Evolutionary conservation across 2,888 invertebrate genomes (phyloP).

Genomic region (Melanargia galathea): DNA sequence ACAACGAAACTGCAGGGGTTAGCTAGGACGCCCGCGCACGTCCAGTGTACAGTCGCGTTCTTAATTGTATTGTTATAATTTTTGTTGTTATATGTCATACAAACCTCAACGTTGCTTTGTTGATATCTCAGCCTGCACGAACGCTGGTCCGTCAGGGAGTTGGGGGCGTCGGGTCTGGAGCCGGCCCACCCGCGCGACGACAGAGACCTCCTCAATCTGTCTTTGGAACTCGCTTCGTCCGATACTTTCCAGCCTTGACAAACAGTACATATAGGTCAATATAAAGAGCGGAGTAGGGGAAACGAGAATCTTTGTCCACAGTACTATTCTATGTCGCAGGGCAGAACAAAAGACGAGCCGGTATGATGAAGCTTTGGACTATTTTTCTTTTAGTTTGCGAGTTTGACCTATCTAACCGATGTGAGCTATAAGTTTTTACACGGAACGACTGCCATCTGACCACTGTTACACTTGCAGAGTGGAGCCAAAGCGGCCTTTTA

Average conservation of each 20-base stretch:
- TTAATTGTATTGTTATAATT: no score
- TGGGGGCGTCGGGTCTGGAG: constrained; percentile 83
- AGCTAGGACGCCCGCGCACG: no score
- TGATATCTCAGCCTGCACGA: constrained; percentile 93
- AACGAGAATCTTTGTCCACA: constrained; percentile 6
- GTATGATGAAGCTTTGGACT: neutral
- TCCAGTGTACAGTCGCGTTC: no score
- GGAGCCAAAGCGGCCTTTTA: no score
- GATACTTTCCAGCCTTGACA: constrained; percentile 92
- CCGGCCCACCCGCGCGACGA: constrained; percentile 81
- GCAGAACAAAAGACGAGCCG: constrained; percentile 5
- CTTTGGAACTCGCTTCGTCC: constrained; percentile 85
- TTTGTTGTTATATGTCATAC: no score
- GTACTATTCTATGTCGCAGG: no score
- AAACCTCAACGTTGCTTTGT: constrained; percentile 93
- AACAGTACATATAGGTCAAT: constrained; percentile 39
- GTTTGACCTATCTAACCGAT: no score
- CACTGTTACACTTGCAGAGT: no score
- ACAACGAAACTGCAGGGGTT: no score
- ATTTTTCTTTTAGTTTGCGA: constrained; percentile 6
- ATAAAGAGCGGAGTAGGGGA: constrained; percentile 17
- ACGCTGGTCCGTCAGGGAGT: constrained; percentile 84
- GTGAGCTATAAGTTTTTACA: no score
- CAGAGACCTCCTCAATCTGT: constrained; percentile 84
- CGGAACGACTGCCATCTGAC: no score